These are phyloP conservation scores for Anas bernieri DNA, from an alignment of 2,797 vertebrate genomes.

Conservation along the genomic window DNA sequence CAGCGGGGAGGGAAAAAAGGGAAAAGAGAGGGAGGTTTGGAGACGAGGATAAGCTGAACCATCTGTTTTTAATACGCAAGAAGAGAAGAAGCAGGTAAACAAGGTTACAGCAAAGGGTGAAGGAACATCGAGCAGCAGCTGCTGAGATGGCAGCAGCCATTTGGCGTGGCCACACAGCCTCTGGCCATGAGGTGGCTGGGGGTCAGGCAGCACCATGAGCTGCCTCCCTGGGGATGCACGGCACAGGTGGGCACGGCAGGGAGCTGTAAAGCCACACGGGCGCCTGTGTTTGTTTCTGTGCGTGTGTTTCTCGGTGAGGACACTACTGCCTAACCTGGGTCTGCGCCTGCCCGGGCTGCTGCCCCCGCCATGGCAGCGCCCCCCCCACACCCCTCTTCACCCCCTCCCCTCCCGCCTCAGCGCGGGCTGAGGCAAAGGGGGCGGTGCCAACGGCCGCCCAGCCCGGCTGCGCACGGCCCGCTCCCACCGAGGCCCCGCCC, in stretches of 20 bases:
- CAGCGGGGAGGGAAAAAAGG: no score
- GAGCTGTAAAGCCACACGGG: accelerated
- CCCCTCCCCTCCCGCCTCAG: no score
- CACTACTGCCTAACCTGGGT: accelerated
- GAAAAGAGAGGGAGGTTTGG: neutral
- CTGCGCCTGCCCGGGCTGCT: neutral
- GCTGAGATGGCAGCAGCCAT: neutral
- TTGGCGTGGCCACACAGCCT: accelerated
- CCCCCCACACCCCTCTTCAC: no score
- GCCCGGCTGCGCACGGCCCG: neutral
- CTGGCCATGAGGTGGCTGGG: accelerated
- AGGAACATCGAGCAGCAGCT: neutral
- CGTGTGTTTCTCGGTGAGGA: neutral
- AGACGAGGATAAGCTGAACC: neutral
- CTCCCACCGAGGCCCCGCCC: neutral
- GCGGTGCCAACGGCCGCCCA: no score
- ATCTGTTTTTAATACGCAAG: neutral
- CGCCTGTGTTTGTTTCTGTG: neutral
- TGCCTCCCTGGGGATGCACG: accelerated
- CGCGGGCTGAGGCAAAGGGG: no score
- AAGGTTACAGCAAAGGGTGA: neutral
- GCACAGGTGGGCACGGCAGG: neutral
- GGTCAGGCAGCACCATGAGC: neutral
- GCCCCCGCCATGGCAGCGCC: no score
- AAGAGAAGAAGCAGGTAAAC: neutral